Evolutionary conservation across 2,888 invertebrate species (phyloP), one percentile per base, ranked within the genome.

Genomic region (Quadriops clusia): DNA sequence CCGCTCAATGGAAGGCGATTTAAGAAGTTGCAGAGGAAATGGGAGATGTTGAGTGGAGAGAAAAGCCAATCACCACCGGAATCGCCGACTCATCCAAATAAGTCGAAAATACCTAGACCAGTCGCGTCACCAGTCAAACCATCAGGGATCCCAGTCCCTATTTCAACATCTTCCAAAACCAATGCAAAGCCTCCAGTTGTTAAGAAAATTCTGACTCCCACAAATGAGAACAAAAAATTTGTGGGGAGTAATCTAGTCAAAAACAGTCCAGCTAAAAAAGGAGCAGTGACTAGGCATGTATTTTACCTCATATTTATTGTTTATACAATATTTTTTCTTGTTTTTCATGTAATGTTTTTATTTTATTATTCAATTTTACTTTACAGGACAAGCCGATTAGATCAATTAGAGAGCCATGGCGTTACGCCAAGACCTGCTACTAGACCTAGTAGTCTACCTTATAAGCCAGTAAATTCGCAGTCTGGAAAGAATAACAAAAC

Each of bases 61-160:
- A 61, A 61, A 1, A 46, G 46, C 30, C 34, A 26, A 23, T 45
- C 49, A 7, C 50, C 50, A 11, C 59, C 58, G 3, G 47, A 46
- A 5, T 64, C 65, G 2, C 64, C 67, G 0, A 62, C 60, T 16
- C 58, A 62, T 30, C 53, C 56, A 3, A 49, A 41, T 7, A 75
- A 77, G 36, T 82, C 81, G 1, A 78, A 76, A 49, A 84, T 83
- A 45, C 83, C 83, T 3, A 64, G 83, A 35, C 74, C 76, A 2
- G 75, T 83, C 39, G 73, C 77, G 1, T 81, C 81, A 13, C 82
- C 82, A 10, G 71, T 77, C 3, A 68, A 73, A 43, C 74, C 75
- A 9, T 64, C 61, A 3, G 70, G 70, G 23, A 73, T 73, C 39
- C 72, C 72, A 11, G 65, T 72, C 6, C 63, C 68, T 3, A 51